Conservation (phyloP, 2,797 vertebrate species). For the Cottoperca gobio region DNA sequence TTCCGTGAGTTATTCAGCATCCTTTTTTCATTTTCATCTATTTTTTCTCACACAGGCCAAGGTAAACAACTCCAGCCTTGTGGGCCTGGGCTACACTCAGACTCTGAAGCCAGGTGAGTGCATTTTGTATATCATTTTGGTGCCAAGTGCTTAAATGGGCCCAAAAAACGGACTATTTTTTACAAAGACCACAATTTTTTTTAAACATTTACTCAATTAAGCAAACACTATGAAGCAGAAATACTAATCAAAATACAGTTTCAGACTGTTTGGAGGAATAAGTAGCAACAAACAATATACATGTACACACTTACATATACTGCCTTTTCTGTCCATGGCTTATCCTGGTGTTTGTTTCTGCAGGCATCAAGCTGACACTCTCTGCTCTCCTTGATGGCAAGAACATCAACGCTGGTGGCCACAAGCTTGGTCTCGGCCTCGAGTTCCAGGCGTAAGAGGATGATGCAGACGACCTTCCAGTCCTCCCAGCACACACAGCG, state of each 20-base stretch:
- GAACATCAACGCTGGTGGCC: slow-evolving; percentile 95
- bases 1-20: too few relatives aligned
- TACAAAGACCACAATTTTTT: background rate
- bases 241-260: background rate
- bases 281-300: background rate
- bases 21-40: too few relatives aligned
- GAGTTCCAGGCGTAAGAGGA: slow-evolving; percentile 94
- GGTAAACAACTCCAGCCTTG: slow-evolving; percentile 98
- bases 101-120: slow-evolving; percentile 95
- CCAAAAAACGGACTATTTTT: background rate
- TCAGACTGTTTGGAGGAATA: background rate
- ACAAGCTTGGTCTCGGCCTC: slow-evolving; percentile 96
- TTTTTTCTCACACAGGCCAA: slow-evolving; percentile 90
- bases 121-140: background rate
- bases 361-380: slow-evolving; percentile 96
- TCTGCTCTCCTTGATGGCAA: slow-evolving; percentile 97
- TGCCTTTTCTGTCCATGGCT: background rate
- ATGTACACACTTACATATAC: background rate
- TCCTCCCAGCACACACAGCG: slow-evolving; percentile 63
- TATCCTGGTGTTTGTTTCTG: slow-evolving; percentile 3
- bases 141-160: background rate
- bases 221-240: background rate
- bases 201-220: background rate
- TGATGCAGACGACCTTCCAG: slow-evolving; percentile 62
- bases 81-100: slow-evolving; percentile 97